These are phyloP conservation scores for Alosa alosa DNA, from an alignment of 2,113 vertebrate species.

Conservation along the genomic window DNA sequence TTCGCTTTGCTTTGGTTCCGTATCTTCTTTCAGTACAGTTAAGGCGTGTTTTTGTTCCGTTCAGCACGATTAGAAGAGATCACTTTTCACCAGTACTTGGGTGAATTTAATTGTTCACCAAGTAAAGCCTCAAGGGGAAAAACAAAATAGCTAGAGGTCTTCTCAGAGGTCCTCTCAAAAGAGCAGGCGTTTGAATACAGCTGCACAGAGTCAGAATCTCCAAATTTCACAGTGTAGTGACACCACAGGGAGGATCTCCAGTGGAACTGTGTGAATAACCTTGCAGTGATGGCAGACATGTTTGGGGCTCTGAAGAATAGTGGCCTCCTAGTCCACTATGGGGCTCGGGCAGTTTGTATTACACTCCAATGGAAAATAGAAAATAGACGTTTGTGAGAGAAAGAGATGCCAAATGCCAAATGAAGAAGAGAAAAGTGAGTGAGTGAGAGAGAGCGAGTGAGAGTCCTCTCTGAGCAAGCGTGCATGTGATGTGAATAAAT, in stretches of 20 bases:
- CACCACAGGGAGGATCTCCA: neutral
- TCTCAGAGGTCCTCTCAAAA: neutral
- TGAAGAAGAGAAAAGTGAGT: neutral
- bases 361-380: neutral
- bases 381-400: neutral
- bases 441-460: neutral
- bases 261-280: neutral
- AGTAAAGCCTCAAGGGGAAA: neutral
- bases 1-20: neutral
- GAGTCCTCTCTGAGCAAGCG: neutral
- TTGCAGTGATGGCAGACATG: neutral
- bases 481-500: constrained; percentile 18
- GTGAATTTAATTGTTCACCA: neutral
- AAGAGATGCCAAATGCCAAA: neutral
- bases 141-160: neutral
- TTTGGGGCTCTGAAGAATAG: neutral
- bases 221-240: neutral
- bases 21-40: neutral
- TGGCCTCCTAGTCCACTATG: neutral
- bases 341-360: neutral
- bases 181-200: neutral
- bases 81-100: too few species aligned
- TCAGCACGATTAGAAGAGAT: too few species aligned
- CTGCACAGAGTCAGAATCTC: neutral
- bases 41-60: neutral